Evolutionary conservation across 2,888 invertebrate species (phyloP).

Genomic region (Cheilosia vulpina): DNA sequence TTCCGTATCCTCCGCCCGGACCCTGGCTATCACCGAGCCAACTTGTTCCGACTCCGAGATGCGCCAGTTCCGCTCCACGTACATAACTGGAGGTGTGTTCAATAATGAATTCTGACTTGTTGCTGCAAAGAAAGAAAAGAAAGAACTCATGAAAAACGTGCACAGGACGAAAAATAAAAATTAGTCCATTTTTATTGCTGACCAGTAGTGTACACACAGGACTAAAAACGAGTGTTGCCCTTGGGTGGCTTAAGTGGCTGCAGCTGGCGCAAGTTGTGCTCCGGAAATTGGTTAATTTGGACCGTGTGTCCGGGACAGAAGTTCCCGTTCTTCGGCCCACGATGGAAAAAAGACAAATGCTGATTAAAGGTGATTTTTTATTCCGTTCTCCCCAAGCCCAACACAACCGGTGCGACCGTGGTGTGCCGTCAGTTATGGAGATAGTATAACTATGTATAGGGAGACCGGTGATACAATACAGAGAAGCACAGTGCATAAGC

Average conservation of each 20-base stretch:
- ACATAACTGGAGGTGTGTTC: conserved; percentile 87
- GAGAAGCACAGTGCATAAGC: background rate
- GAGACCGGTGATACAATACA: background rate
- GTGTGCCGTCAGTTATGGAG: background rate
- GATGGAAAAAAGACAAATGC: conserved; percentile 52
- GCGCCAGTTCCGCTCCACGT: conserved; percentile 90
- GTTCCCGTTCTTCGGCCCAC: background rate
- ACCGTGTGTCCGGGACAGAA: conserved; percentile 61
- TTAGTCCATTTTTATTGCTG: conserved; percentile 26
- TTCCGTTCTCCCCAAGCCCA: conserved; percentile 32
- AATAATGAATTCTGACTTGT: conserved; percentile 75
- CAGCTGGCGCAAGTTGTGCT: conserved; percentile 56
- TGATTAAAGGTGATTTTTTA: conserved; percentile 71
- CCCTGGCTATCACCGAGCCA: conserved; percentile 89
- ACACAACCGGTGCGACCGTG: background rate
- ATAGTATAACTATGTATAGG: background rate
- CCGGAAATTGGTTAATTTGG: conserved; percentile 69
- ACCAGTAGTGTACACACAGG: conserved; percentile 14
- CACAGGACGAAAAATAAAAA: conserved; percentile 46
- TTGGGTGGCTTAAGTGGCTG: conserved; percentile 65
- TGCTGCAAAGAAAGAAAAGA: conserved; percentile 75
- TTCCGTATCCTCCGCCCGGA: conserved; percentile 88
- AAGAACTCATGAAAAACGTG: background rate
- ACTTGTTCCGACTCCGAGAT: conserved; percentile 89
- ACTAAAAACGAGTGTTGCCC: conserved; percentile 21